Evolutionary conservation across 64 coral and sea anemone genomes (phyloP), one percentile per base, ranked within the genome.

Genomic region (Montipora capricornis): DNA sequence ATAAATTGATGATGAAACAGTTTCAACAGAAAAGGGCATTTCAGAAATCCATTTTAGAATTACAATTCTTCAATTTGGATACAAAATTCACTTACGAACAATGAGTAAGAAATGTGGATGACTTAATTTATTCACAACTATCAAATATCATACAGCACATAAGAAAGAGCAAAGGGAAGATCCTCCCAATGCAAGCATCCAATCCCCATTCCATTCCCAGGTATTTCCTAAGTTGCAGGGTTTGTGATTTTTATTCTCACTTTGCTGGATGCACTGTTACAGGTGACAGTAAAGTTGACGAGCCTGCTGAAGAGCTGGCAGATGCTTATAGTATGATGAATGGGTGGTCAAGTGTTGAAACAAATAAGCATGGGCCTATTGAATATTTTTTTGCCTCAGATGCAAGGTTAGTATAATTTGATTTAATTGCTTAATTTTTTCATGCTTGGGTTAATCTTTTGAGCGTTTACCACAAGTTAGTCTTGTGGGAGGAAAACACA

Each of bases 371-470:
- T 58, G 87, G 84, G 17, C 77, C 98, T 7, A 95, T 99, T 82
- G 98, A 99, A 55, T 96, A 94, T 90, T 99, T 80, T 67, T 99
- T 99, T 94, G 95, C 98, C 17, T 99, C 98, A 73, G 98, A 99
- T 99, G 98, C 98, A 51, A 99, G 98, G 98, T 99, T 76, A 68
- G 84, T 70, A 8, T 11, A 57, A 57, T 61, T 46, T 87, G 6
- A 6, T 12, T 69, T 12, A 68, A 69, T 7, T 88, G 74, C 12
- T 88, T 62, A 8, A 8, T 57, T 29, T 44, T 1, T 77, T 91
- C 8, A 4, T 15, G 17, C 20, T 90, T 83, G 59, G 57, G n/a
- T 22, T 44, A n/a, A 5, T 89, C 61, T 20, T 79, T 66, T 57
- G 6, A 8, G 53, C 11, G 6, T 57, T 57, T 6, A 57, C 3